Evolutionary conservation across 1,140 invertebrate species (phyloP).

Genomic region (Yoshiicerus persimilis): DNA sequence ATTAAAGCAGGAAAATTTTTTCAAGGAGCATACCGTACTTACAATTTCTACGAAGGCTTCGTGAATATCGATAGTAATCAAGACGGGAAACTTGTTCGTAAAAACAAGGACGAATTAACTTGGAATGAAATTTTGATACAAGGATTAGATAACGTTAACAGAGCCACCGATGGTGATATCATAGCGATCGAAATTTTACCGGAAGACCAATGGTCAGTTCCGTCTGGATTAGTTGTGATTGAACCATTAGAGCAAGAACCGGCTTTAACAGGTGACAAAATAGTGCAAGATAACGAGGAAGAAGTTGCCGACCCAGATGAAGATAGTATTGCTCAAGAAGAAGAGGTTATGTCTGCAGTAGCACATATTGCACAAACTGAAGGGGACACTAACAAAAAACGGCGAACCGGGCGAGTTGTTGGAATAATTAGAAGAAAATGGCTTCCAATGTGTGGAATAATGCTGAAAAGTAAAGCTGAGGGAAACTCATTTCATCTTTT

Average conservation of each 20-base stretch:
- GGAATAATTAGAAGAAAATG: conserved; percentile 95
- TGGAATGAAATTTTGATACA: conserved; percentile 70
- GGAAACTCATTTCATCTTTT: conserved; percentile 78
- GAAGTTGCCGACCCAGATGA: conserved; percentile 46
- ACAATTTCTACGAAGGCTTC: conserved; percentile 94
- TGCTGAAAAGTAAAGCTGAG: conserved; percentile 76
- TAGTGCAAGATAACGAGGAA: conserved; percentile 62
- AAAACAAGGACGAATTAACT: conserved; percentile 2
- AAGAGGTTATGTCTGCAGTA: conserved; percentile 52
- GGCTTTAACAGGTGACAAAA: conserved; percentile 33
- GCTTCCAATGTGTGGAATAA: conserved; percentile 94
- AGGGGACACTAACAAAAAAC: conserved; percentile 51
- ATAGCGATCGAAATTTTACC: conserved; percentile 91
- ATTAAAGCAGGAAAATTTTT: conserved; percentile 74
- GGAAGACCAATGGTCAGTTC: conserved; percentile 83
- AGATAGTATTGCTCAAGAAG: conserved; percentile 46
- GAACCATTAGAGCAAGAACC: conserved; percentile 62
- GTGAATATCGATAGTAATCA: conserved; percentile 77
- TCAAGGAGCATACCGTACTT: conserved; percentile 82
- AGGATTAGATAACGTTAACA: conserved; percentile 83
- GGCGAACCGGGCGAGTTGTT: conserved; percentile 81
- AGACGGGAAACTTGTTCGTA: conserved; percentile 54
- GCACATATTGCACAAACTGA: conserved; percentile 28
- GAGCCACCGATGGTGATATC: conserved; percentile 90
- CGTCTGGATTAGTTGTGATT: conserved; percentile 77